Evolutionary conservation across 2,797 vertebrate species (phyloP).

Genomic region (Sebastes nivosus): DNA sequence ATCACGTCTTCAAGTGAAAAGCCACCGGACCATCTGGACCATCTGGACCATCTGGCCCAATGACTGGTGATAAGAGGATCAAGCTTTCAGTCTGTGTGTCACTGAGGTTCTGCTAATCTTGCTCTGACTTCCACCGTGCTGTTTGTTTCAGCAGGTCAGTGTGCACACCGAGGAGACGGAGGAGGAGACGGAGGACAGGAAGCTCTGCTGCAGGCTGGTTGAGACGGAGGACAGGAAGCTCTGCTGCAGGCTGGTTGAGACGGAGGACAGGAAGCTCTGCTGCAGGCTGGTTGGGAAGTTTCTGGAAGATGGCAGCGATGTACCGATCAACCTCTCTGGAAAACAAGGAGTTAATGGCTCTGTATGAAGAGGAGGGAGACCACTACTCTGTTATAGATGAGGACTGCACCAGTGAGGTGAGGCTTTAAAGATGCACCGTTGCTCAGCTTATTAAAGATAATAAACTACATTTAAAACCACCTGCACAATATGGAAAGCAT

Average conservation of each 20-base stretch:
- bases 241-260: neutral
- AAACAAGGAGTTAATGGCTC: conserved; percentile 52
- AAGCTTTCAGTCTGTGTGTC: conserved; percentile 11
- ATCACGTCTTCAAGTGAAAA: conserved; percentile 49
- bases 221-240: no score
- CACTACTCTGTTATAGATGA: conserved; percentile 30
- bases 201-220: rapidly evolving
- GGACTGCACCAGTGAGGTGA: conserved; percentile 61
- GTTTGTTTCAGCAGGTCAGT: conserved; percentile 34
- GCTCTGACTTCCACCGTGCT: neutral
- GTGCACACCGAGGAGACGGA: neutral
- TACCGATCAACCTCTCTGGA: conserved; percentile 47
- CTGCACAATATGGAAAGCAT: neutral
- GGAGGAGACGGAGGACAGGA: neutral
- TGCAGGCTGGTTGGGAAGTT: neutral
- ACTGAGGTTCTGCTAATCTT: conserved; percentile 42
- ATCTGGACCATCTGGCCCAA: conserved; percentile 25
- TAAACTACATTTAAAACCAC: neutral
- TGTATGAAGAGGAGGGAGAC: conserved; percentile 49
- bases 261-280: neutral
- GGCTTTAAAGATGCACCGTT: neutral
- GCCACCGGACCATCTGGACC: conserved; percentile 65
- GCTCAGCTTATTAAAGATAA: neutral
- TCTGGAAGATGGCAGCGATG: conserved; percentile 11
- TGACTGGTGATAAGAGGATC: conserved; percentile 63